A percentile compares a stretch with the other conserved stretches of the same genome.
phyloP scores from a whole-genome alignment of 23 tunicate genomes.

The Botrylloides violaceus region DNA sequence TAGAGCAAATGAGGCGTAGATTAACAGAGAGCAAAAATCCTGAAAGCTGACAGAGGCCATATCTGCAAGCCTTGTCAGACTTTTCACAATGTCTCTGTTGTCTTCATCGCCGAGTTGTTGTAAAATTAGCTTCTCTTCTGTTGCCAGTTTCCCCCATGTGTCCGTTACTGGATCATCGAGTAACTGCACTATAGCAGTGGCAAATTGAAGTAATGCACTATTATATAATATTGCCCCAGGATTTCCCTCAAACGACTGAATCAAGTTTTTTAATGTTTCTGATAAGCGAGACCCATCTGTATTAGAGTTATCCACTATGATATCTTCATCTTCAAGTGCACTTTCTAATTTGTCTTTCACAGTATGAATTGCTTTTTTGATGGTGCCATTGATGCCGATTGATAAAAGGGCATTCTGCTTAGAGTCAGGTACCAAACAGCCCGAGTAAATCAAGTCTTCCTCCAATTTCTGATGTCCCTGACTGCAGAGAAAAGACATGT shows the following conservation, averaged over 20 bases:
- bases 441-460: constrained; percentile 23
- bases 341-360: constrained; percentile 10
- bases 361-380: constrained; percentile 5
- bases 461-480: constrained; percentile 2
- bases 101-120: constrained; percentile 25
- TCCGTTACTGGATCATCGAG: constrained; percentile 8
- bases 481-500: constrained; percentile 33
- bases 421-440: constrained; percentile 42
- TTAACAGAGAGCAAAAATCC: constrained; percentile 4
- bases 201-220: constrained; percentile 35
- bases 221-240: constrained; percentile 51
- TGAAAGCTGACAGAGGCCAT: background rate
- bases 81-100: constrained; percentile 12
- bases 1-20: constrained; percentile 6
- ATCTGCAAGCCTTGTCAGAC: constrained; percentile 5
- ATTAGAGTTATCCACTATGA: background rate
- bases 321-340: constrained; percentile 19
- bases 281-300: background rate
- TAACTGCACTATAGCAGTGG: constrained; percentile 29
- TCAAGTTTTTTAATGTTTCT: constrained; percentile 14
- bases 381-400: constrained; percentile 4
- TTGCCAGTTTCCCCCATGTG: constrained; percentile 17
- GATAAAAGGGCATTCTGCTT: constrained; percentile 31
- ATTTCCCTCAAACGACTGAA: constrained; percentile 36
- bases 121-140: constrained; percentile 30